phyloP scores from a whole-genome alignment of 1,140 invertebrate genomes.

The Neodiprion virginianus region DNA sequence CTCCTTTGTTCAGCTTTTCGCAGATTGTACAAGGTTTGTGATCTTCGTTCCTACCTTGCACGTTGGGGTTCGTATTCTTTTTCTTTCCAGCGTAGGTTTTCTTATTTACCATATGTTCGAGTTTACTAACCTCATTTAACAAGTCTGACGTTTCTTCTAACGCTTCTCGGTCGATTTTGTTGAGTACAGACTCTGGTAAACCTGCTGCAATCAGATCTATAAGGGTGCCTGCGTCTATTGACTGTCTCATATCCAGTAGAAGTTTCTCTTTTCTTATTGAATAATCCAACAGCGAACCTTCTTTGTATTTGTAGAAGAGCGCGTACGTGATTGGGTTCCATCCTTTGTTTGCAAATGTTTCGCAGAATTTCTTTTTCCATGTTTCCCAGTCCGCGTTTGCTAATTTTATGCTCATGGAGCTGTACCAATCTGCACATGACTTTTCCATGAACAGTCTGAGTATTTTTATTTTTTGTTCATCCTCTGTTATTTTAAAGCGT shows the following conservation, averaged over 20 bases:
- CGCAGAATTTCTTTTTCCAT: slow-evolving; percentile 28
- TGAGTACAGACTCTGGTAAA: background rate
- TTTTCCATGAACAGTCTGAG: background rate
- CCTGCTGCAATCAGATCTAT: too few relatives aligned
- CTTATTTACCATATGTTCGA: slow-evolving; percentile 6
- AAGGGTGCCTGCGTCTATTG: background rate
- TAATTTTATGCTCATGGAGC: slow-evolving; percentile 17
- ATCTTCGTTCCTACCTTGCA: background rate
- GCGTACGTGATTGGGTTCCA: slow-evolving; percentile 25
- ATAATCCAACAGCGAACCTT: slow-evolving; percentile 30
- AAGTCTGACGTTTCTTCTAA: background rate
- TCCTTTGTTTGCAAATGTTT: slow-evolving; percentile 24
- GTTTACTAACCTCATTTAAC: background rate
- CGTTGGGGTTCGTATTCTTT: background rate
- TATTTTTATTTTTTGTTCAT: background rate
- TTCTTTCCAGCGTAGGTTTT: background rate
- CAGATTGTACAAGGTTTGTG: background rate
- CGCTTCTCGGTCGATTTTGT: slow-evolving; percentile 14
- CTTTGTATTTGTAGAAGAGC: slow-evolving; percentile 22
- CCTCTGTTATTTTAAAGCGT: background rate
- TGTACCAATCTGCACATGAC: slow-evolving; percentile 22
- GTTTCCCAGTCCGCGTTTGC: slow-evolving; percentile 9
- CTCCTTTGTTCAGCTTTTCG: background rate
- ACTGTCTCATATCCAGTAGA: slow-evolving; percentile 16
- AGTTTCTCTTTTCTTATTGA: slow-evolving; percentile 29